Evolutionary conservation across 53 echinoderm and acorn worm genomes (phyloP).

Genomic region (Echinometra lucunter): DNA sequence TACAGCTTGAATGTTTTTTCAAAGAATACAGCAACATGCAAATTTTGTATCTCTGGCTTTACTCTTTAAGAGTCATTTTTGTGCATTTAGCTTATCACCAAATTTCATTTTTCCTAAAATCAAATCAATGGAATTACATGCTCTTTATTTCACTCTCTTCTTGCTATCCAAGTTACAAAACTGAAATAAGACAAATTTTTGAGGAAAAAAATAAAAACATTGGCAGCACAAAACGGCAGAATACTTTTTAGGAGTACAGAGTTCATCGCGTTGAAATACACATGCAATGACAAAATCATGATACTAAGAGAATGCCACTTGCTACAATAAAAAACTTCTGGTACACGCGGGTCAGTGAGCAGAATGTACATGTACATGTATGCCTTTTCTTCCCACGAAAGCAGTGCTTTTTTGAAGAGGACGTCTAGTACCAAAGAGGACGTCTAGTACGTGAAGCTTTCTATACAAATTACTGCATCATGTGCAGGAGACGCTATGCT

Average conservation of each 20-base stretch:
- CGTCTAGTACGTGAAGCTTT: constrained; percentile 16
- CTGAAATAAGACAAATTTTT: background rate
- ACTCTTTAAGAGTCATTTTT: background rate
- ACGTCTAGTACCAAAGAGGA: background rate
- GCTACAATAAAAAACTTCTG: background rate
- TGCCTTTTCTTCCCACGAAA: background rate
- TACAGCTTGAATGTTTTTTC: background rate
- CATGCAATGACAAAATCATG: background rate
- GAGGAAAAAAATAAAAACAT: background rate
- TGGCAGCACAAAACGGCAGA: background rate
- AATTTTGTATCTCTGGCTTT: background rate
- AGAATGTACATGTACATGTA: background rate
- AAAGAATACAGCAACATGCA: background rate
- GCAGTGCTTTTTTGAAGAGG: background rate
- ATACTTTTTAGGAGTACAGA: background rate
- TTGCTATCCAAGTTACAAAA: background rate
- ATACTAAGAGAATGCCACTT: background rate
- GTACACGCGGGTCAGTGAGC: background rate
- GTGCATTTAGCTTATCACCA: background rate
- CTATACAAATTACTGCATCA: background rate
- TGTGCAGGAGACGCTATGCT: constrained; percentile 38
- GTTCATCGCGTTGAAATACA: background rate
- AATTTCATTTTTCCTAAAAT: background rate
- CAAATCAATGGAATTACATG: background rate
- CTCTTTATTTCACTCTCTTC: background rate